Conservation (phyloP, 2,888 invertebrate species). For the Unio pictorum region DNA sequence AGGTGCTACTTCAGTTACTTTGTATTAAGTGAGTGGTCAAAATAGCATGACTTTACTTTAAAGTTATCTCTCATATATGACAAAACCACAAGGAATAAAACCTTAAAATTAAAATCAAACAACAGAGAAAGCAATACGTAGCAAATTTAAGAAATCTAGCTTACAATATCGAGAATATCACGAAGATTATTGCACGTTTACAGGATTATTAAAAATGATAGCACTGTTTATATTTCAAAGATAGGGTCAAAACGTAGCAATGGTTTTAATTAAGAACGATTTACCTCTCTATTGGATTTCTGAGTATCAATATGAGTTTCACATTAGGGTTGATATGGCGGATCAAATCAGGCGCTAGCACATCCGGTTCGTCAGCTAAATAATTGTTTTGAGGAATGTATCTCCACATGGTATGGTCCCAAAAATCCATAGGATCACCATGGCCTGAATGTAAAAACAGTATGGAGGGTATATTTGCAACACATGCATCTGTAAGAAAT, state of each 20-base stretch:
- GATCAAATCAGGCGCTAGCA: constrained; percentile 24
- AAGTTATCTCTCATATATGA: too few species aligned
- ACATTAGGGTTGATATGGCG: constrained; percentile 25
- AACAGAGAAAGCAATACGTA: background rate
- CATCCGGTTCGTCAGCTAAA: constrained; percentile 22
- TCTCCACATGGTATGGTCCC: constrained; percentile 17
- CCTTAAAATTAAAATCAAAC: too few species aligned
- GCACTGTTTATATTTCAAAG: too few species aligned
- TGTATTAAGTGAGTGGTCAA: too few species aligned
- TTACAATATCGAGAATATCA: background rate
- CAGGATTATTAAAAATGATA: too few species aligned
- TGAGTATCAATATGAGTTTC: constrained; percentile 23
- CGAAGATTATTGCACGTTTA: background rate
- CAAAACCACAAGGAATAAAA: too few species aligned
- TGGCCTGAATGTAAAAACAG: constrained; percentile 13
- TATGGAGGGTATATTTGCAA: constrained; percentile 1
- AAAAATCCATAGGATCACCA: constrained; percentile 30
- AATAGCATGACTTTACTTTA: too few species aligned
- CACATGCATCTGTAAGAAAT: too few species aligned
- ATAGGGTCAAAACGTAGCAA: too few species aligned
- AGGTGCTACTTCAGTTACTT: too few species aligned
- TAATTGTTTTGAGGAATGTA: constrained; percentile 21
- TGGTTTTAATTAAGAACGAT: background rate
- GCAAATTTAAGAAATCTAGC: background rate
- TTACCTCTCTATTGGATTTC: constrained; percentile 29